Evolutionary conservation across 2,113 vertebrate species (phyloP).

Genomic region (Phalacrocorax pelagicus): DNA sequence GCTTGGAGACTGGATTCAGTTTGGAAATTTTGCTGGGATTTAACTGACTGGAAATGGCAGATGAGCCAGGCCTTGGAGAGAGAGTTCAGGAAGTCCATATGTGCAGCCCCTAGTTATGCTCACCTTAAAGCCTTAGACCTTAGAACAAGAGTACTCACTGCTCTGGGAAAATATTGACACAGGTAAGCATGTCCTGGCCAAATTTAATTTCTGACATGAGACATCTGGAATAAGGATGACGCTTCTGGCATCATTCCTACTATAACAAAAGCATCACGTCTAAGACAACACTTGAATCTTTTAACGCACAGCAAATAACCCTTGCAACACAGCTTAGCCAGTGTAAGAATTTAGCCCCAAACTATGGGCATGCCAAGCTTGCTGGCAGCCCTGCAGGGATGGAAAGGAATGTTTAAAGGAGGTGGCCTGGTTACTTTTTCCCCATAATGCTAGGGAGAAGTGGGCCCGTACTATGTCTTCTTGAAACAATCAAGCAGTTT

Average conservation of each 20-base stretch:
- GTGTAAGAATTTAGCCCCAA: background rate
- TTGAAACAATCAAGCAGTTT: background rate
- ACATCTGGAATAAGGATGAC: background rate
- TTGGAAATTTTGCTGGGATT: background rate
- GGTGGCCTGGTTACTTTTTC: background rate
- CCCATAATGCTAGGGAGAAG: background rate
- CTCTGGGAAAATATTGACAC: background rate
- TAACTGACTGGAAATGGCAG: background rate
- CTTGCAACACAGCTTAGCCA: background rate
- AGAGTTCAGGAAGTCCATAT: background rate
- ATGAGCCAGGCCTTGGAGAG: background rate
- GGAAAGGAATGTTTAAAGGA: background rate
- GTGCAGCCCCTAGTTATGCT: background rate
- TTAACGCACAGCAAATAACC: background rate
- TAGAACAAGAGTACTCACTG: background rate
- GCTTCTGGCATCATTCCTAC: background rate
- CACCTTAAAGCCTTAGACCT: background rate
- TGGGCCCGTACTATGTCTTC: background rate
- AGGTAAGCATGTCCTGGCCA: background rate
- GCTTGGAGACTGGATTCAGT: background rate
- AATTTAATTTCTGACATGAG: background rate
- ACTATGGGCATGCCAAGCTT: background rate
- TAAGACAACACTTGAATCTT: background rate
- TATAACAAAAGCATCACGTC: background rate
- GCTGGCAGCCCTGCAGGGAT: background rate